Percentiles rank a stretch among this genome's conserved stretches.
phyloP scores from a whole-genome alignment of 2,797 vertebrate species.

The Microcaecilia unicolor region DNA sequence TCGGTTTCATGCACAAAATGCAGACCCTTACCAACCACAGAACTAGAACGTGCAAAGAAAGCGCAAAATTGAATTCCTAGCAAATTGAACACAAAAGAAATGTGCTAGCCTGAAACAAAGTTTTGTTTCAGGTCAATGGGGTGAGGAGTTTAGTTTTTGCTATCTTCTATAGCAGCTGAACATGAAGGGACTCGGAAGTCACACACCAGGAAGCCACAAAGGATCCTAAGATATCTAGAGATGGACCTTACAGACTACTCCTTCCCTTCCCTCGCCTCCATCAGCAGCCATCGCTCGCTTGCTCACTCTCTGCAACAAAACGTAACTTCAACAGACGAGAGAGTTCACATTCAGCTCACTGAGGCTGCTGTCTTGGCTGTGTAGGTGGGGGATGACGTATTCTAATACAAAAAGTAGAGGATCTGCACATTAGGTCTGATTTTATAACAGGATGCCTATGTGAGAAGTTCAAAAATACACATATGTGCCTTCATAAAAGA shows the following conservation, averaged over 20 bases:
- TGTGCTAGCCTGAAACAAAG: slow-evolving; percentile 31
- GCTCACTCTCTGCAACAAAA: slow-evolving; percentile 23
- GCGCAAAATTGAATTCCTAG: no score
- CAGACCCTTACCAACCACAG: no score
- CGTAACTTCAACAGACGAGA: slow-evolving; percentile 47
- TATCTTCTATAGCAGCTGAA: slow-evolving; percentile 44
- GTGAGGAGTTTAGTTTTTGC: slow-evolving; percentile 24
- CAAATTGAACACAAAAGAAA: no score
- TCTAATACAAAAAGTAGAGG: no score
- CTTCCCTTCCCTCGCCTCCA: background rate
- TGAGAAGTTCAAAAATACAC: no score
- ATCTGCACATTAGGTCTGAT: no score
- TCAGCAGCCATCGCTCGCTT: slow-evolving; percentile 12
- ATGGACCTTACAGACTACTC: background rate
- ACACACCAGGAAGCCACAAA: background rate
- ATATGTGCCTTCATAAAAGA: no score
- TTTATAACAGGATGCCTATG: no score
- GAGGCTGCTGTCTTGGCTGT: no score
- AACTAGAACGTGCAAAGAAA: no score
- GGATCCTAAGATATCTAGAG: background rate
- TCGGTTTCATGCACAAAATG: no score
- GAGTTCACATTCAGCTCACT: slow-evolving; percentile 54
- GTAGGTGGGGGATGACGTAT: no score
- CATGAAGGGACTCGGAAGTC: slow-evolving; percentile 23
- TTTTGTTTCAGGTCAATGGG: slow-evolving; percentile 22